Conservation (phyloP, 2,797 vertebrate genomes). For the Tinamus major region DNA sequence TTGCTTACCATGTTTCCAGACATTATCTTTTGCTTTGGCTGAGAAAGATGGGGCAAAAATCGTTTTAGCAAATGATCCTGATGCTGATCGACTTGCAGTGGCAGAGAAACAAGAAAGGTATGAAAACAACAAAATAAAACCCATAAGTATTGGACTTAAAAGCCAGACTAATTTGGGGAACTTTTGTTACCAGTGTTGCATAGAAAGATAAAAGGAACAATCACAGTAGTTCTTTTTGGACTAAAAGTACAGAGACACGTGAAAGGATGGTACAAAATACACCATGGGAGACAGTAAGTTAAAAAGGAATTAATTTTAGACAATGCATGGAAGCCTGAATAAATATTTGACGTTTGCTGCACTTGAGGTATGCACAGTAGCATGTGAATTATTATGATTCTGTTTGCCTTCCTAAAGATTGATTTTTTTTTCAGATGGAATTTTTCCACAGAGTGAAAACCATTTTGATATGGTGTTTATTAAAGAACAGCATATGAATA, state of each 20-base stretch:
- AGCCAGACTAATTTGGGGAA: neutral
- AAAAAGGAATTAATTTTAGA: neutral
- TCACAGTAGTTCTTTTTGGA: neutral
- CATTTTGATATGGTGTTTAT: neutral
- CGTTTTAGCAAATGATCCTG: conserved; percentile 95
- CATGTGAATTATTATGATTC: neutral
- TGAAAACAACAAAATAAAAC: conserved; percentile 10
- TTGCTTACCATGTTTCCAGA: conserved; percentile 80
- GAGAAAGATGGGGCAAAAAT: conserved; percentile 88
- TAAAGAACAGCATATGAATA: neutral
- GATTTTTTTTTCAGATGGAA: neutral
- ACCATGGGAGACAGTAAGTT: neutral
- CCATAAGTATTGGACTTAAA: neutral
- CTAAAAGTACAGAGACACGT: neutral
- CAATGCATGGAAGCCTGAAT: neutral
- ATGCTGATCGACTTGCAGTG: conserved; percentile 94
- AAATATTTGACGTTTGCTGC: neutral
- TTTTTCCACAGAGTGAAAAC: neutral
- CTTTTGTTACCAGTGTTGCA: neutral
- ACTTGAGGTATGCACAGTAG: neutral
- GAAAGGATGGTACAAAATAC: neutral
- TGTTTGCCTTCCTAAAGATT: neutral
- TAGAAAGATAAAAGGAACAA: neutral
- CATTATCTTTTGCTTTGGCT: conserved; percentile 92
- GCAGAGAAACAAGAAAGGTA: conserved; percentile 94